Conservation (phyloP, 2,888 invertebrate genomes). For the Patella pellucida region DNA sequence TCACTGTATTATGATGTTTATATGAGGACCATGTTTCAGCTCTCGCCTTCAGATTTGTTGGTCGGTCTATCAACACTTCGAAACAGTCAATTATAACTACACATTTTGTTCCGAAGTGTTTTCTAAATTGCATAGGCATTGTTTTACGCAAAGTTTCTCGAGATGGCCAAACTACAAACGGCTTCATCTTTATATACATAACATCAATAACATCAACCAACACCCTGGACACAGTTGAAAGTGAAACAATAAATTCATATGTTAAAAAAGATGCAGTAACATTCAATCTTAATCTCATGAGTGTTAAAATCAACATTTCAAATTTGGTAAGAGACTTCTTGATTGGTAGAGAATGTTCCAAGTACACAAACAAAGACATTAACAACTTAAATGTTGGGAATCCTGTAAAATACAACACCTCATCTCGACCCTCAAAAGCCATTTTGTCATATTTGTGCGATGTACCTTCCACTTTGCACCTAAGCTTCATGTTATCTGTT, state of each 20-base stretch:
- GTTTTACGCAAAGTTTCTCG: too few species aligned
- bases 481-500: background rate
- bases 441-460: background rate
- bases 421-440: background rate
- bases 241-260: slow-evolving; percentile 12
- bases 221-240: slow-evolving; percentile 19
- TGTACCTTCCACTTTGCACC: background rate
- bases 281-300: background rate
- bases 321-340: too few species aligned
- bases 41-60: too few species aligned
- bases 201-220: slow-evolving; percentile 17
- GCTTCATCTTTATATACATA: slow-evolving; percentile 2
- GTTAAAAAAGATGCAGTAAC: background rate
- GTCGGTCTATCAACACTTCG: too few species aligned
- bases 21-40: too few species aligned
- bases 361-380: background rate
- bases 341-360: background rate
- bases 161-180: slow-evolving; percentile 21
- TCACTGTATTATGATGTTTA: too few species aligned
- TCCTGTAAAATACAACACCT: background rate
- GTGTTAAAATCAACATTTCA: background rate
- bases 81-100: too few species aligned
- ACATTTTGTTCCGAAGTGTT: too few species aligned
- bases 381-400: background rate
- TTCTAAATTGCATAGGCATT: too few species aligned